Evolutionary conservation across 2,113 vertebrate species (phyloP).

Genomic region (Rhea americana): DNA sequence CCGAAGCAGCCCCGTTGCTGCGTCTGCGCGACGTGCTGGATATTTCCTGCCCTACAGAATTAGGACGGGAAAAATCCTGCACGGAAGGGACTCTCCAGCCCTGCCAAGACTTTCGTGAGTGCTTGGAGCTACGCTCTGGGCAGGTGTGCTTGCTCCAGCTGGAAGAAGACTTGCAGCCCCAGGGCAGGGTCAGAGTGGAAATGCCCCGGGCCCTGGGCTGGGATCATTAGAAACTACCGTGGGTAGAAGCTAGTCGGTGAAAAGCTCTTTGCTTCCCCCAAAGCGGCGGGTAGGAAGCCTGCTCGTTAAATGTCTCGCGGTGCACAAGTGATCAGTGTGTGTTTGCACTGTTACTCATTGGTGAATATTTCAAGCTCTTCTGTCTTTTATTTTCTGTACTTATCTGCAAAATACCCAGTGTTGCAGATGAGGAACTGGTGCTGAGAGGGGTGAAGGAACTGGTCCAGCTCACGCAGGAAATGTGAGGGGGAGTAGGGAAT

Average conservation of each 20-base stretch:
- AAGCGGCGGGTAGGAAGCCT: background rate
- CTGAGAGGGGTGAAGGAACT: background rate
- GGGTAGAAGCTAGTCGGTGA: background rate
- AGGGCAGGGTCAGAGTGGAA: background rate
- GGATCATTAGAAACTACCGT: fast-evolving
- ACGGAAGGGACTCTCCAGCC: background rate
- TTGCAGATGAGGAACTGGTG: background rate
- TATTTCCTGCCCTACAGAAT: background rate
- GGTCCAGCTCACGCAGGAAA: background rate
- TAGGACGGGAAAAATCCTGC: background rate
- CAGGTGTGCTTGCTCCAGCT: background rate
- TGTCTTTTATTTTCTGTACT: background rate
- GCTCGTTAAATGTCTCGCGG: background rate
- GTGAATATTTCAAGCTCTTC: background rate
- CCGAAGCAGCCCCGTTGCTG: background rate
- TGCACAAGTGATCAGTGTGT: background rate
- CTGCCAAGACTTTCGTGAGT: background rate
- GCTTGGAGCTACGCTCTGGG: background rate
- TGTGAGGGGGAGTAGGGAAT: background rate
- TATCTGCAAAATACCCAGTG: fast-evolving
- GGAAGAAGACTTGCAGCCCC: background rate
- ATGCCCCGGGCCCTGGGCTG: background rate
- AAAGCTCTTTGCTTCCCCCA: background rate
- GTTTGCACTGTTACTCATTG: fast-evolving
- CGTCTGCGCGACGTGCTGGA: background rate